Evolutionary conservation across 2,888 invertebrate species (phyloP).

Genomic region (Megalurothrips usitatus): DNA sequence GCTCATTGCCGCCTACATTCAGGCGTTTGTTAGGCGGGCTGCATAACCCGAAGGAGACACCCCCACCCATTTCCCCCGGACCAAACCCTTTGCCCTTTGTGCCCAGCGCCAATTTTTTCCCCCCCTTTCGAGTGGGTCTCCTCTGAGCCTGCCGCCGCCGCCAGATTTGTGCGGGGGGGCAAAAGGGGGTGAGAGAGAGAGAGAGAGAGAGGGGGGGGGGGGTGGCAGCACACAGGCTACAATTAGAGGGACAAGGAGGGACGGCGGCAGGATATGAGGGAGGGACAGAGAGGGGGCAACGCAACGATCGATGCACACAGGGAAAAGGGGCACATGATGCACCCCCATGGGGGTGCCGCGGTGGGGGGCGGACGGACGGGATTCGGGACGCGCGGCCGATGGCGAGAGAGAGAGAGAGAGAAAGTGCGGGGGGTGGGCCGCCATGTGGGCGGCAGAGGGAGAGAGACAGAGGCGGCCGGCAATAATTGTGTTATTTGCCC

Average conservation of each 20-base stretch:
- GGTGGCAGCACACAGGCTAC: background rate
- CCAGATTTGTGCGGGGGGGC: background rate
- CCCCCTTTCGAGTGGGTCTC: no score
- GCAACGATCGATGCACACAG: no score
- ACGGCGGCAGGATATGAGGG: background rate
- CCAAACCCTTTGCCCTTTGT: no score
- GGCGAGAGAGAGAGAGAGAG: background rate
- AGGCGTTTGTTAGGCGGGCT: no score
- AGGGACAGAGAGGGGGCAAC: background rate
- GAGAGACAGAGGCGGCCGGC: background rate
- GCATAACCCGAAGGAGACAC: no score
- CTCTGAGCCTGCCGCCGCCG: background rate
- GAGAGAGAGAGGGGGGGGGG: background rate
- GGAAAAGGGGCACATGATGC: no score
- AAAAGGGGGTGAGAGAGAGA: background rate
- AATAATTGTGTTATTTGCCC: slow-evolving; percentile 23
- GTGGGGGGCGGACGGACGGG: background rate
- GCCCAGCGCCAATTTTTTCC: no score
- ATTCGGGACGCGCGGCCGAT: background rate
- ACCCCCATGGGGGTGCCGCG: no score
- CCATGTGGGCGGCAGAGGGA: background rate
- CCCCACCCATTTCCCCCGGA: no score
- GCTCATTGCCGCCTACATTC: no score
- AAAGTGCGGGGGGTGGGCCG: background rate
- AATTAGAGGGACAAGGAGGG: background rate